Evolutionary conservation across 2,113 vertebrate species (phyloP).

Genomic region (Elaphurus davidianus): DNA sequence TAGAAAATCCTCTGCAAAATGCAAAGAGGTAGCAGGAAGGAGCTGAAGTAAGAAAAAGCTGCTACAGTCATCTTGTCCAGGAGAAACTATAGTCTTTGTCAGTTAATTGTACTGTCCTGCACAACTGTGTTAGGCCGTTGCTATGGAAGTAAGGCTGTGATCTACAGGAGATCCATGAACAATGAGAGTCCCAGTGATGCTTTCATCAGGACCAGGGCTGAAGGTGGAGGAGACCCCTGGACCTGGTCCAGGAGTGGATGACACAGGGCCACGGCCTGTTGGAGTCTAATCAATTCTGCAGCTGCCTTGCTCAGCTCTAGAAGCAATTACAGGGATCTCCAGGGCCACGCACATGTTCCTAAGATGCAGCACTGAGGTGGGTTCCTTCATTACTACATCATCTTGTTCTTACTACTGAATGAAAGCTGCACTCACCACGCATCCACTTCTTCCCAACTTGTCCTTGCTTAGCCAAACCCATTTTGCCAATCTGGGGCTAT

Average conservation of each 20-base stretch:
- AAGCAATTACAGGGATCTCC: background rate
- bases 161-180: background rate
- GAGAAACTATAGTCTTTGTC: background rate
- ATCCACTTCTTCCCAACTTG: background rate
- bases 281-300: background rate
- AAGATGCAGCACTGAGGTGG: rapidly evolving
- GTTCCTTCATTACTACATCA: background rate
- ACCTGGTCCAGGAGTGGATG: background rate
- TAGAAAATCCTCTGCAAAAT: background rate
- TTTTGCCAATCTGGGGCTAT: background rate
- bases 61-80: background rate
- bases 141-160: background rate
- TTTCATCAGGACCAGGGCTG: background rate
- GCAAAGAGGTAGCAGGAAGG: background rate
- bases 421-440: background rate
- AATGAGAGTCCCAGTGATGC: background rate
- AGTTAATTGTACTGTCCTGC: background rate
- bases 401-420: background rate
- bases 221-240: background rate
- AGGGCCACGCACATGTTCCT: background rate
- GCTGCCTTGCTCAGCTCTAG: background rate
- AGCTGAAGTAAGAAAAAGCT: background rate
- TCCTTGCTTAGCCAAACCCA: background rate
- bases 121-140: background rate
- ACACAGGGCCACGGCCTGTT: background rate